Evolutionary conservation across 2,888 invertebrate species (phyloP).

Genomic region (Tiliacea citrago): DNA sequence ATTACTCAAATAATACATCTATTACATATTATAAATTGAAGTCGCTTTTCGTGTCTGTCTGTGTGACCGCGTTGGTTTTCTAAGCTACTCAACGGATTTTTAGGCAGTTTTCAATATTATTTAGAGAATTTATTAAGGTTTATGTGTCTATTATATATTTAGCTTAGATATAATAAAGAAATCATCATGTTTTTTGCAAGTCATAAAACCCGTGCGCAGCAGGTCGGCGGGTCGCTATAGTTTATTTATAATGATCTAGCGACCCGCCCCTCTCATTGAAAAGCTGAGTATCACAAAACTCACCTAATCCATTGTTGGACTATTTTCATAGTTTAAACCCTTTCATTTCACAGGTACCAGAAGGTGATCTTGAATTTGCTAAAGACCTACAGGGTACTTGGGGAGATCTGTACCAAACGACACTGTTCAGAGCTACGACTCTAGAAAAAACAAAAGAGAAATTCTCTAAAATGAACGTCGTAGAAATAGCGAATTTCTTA

Average conservation of each 20-base stretch:
- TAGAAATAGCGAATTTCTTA: slow-evolving; percentile 93
- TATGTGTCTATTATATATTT: no score
- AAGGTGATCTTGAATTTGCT: slow-evolving; percentile 90
- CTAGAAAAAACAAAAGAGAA: slow-evolving; percentile 96
- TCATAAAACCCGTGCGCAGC: neutral
- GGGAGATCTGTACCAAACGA: slow-evolving; percentile 92
- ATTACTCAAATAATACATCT: no score
- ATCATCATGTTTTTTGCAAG: neutral
- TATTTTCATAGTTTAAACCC: neutral
- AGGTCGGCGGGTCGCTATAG: neutral
- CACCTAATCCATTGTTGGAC: neutral
- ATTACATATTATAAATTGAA: no score
- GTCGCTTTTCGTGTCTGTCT: no score
- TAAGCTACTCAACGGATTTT: no score
- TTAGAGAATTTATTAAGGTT: no score
- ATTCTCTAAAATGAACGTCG: slow-evolving; percentile 95
- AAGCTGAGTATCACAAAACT: neutral
- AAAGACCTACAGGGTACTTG: slow-evolving; percentile 92
- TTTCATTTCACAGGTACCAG: slow-evolving; percentile 78
- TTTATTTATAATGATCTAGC: no score
- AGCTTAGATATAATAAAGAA: neutral
- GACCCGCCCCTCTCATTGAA: neutral
- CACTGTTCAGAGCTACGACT: slow-evolving; percentile 92
- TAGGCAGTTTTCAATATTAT: no score
- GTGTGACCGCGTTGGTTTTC: no score